Evolutionary conservation across 2,113 vertebrate genomes (phyloP).

Genomic region (Morphnarchus princeps): DNA sequence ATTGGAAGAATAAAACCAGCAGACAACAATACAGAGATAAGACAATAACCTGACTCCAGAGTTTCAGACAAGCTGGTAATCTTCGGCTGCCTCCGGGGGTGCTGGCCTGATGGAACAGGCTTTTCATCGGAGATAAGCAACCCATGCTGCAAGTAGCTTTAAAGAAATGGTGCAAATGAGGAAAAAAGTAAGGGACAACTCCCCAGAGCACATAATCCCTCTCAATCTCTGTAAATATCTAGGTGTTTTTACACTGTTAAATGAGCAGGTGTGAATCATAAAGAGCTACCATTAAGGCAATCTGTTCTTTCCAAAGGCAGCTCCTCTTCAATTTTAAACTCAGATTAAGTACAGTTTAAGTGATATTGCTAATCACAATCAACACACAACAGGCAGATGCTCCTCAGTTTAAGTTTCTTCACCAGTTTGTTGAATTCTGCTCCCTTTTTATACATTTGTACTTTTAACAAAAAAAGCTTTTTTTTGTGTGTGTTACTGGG

Average conservation of each 20-base stretch:
- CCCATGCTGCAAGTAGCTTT: background rate
- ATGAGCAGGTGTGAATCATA: background rate
- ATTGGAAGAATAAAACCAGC: background rate
- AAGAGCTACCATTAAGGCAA: background rate
- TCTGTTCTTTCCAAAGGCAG: background rate
- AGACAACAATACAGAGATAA: conserved; percentile 19
- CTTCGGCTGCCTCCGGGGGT: background rate
- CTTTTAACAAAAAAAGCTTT: background rate
- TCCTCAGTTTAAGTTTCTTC: background rate
- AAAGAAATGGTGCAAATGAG: background rate
- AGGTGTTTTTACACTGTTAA: background rate
- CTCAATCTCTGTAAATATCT: background rate
- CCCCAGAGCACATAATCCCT: background rate
- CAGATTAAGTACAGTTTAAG: background rate
- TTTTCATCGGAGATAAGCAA: background rate
- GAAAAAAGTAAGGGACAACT: background rate
- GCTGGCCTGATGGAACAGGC: conserved; percentile 13
- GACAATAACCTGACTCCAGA: background rate
- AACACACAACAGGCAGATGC: background rate
- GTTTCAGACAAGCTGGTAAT: background rate
- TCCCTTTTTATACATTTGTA: background rate
- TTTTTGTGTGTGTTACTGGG: background rate
- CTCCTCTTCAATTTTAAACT: background rate
- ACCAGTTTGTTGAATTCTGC: background rate
- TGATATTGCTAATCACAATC: background rate